A percentile compares a stretch with the other conserved stretches of the same genome.
Evolutionary conservation across 2,797 vertebrate genomes (phyloP).

Genomic region (Neosalanx taihuensis): DNA sequence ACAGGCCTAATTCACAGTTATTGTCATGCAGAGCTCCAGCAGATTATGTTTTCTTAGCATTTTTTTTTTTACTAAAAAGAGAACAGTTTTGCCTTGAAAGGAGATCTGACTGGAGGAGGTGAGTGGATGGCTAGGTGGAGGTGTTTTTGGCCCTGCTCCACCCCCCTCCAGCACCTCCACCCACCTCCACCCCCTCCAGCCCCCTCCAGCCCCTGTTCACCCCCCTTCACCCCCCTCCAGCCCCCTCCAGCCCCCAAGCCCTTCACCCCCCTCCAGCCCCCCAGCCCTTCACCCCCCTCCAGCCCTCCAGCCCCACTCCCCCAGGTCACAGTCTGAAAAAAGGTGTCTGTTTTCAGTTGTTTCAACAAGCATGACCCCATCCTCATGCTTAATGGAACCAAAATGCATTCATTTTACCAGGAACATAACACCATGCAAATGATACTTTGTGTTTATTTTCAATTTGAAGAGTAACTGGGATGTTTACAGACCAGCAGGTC

Average conservation of each 20-base stretch:
- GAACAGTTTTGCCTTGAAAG: constrained; percentile 26
- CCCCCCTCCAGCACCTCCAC: too few relatives aligned
- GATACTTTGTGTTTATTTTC: neutral
- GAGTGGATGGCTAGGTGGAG: constrained; percentile 17
- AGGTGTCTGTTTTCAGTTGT: constrained; percentile 14
- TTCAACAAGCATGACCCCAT: neutral
- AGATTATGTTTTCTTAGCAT: neutral
- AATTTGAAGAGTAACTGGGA: neutral
- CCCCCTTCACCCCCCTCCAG: neutral
- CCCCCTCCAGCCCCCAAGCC: neutral
- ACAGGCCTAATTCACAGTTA: neutral
- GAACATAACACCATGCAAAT: neutral
- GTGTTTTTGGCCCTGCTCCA: constrained; percentile 29
- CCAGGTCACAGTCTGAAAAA: constrained; percentile 3
- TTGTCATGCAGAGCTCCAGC: neutral
- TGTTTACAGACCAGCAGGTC: neutral
- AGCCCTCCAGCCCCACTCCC: neutral
- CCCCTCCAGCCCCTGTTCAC: too few relatives aligned
- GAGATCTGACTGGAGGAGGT: constrained; percentile 41
- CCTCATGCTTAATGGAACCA: neutral
- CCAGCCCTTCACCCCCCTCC: neutral
- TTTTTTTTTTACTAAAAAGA: neutral
- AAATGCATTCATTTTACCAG: too few relatives aligned
- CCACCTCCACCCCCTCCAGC: too few relatives aligned
- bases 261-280: neutral